These are phyloP conservation scores for Procambarus clarkii DNA, from an alignment of 1,140 invertebrate genomes.

Conservation along the genomic window DNA sequence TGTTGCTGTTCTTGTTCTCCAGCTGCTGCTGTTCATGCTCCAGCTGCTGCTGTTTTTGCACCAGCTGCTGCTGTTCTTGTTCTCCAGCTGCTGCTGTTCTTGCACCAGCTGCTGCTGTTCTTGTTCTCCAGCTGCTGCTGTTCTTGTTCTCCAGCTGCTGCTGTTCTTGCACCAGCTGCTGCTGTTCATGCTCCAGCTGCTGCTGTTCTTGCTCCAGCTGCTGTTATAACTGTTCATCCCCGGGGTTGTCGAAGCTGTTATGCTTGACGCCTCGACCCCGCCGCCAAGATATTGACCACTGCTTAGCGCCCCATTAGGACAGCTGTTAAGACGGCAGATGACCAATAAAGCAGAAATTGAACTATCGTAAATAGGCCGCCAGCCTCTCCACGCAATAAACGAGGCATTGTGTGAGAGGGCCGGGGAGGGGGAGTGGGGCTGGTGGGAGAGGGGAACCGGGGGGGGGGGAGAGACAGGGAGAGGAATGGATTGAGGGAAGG, in stretches of 20 bases:
- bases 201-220: neutral
- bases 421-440: neutral
- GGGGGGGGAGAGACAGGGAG: neutral
- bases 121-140: no score
- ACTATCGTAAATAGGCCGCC: slow-evolving; percentile 9
- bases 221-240: neutral
- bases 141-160: no score
- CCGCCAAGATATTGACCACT: neutral
- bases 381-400: slow-evolving; percentile 11
- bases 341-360: slow-evolving; percentile 26
- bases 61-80: no score
- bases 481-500: neutral
- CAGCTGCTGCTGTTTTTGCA: no score
- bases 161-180: no score
- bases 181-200: no score
- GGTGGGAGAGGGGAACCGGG: neutral
- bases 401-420: slow-evolving; percentile 31
- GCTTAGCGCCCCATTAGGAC: slow-evolving; percentile 6
- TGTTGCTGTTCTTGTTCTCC: no score
- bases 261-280: neutral
- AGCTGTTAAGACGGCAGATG: neutral
- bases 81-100: no score
- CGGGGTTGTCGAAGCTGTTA: neutral
- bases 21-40: no score
- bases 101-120: no score